Evolutionary conservation across 2,113 vertebrate species (phyloP), one percentile per base, ranked within the genome.

Genomic region (Anthoscopus minutus): DNA sequence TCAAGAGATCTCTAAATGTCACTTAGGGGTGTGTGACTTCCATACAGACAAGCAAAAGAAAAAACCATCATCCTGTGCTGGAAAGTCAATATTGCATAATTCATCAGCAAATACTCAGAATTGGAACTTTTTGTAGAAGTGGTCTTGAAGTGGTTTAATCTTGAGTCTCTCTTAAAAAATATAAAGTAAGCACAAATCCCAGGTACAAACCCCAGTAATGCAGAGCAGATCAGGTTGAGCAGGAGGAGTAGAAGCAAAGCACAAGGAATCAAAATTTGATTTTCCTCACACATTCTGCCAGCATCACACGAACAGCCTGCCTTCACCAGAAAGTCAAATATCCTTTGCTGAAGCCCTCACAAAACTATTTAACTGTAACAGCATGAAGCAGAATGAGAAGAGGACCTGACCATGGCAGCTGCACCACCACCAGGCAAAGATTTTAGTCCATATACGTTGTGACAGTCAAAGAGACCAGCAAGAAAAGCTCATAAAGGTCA

Each of bases 381-480:
- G 19, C 7, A 3, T 0, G 0, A 33, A 60, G 24, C 7, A 2
- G 18, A 50, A 28, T 0, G 2, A 45, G 18, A 7, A 11, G 48
- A 10, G 25, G 21, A 14, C 15, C 61, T 54, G 51, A 22, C 25
- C 61, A 17, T 4, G 24, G 33, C n/a, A 67, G 37, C 79, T 45
- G 20, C 6, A 2, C 4, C 64, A 10, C 4, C 12, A 3, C 28
- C 1, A 25, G 18, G 9, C 23, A 86, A 27, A n/a, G 9, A 33
- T 6, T 31, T 23, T 1, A 79, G 37, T 4, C 24, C 20, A 0
- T 0, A 5, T 1, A 2, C n/a, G 24, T 1, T 4, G 44, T 6
- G 28, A 53, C 47, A 73, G 13, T 1, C 23, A 25, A 33, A 54
- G 37, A 80, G 13, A 45, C 8, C 28, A 40, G 19, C 25, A 33